phyloP scores from a whole-genome alignment of 2,888 invertebrate genomes.

The Drosophila tanythrix region DNA sequence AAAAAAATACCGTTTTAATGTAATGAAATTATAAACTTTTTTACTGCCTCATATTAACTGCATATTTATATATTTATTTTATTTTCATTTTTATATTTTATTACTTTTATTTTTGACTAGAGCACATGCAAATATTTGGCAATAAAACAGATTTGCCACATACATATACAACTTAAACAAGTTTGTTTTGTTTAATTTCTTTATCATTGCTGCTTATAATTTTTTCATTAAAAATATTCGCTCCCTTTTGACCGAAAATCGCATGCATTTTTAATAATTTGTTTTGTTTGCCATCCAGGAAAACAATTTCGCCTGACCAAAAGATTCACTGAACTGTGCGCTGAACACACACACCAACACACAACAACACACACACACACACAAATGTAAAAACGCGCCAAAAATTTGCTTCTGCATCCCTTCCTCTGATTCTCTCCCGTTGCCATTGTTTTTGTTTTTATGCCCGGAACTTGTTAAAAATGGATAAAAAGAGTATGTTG shows the following conservation, averaged over 20 bases:
- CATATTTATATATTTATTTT: neutral
- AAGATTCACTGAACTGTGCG: constrained; percentile 75
- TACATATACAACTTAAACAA: neutral
- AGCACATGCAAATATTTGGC: neutral
- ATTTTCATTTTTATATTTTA: neutral
- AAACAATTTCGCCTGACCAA: constrained; percentile 68
- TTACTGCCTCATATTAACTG: neutral
- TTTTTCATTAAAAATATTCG: constrained; percentile 71
- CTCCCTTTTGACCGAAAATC: constrained; percentile 49
- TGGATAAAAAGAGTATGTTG: neutral
- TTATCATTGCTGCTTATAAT: constrained; percentile 25
- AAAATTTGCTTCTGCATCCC: constrained; percentile 32
- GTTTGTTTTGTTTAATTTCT: constrained; percentile 19
- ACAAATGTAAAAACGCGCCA: neutral
- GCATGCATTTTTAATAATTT: constrained; percentile 77
- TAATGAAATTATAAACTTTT: neutral
- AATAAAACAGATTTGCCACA: neutral
- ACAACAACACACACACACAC: constrained; percentile 5
- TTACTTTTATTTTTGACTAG: neutral
- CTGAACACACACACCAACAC: constrained; percentile 37
- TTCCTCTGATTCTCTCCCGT: neutral
- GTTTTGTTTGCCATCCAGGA: constrained; percentile 73
- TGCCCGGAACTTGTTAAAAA: neutral
- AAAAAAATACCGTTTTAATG: neutral
- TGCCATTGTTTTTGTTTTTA: neutral